Evolutionary conservation across 2,113 vertebrate species (phyloP), one percentile per base, ranked within the genome.

Genomic region (Bostrychus sinensis): DNA sequence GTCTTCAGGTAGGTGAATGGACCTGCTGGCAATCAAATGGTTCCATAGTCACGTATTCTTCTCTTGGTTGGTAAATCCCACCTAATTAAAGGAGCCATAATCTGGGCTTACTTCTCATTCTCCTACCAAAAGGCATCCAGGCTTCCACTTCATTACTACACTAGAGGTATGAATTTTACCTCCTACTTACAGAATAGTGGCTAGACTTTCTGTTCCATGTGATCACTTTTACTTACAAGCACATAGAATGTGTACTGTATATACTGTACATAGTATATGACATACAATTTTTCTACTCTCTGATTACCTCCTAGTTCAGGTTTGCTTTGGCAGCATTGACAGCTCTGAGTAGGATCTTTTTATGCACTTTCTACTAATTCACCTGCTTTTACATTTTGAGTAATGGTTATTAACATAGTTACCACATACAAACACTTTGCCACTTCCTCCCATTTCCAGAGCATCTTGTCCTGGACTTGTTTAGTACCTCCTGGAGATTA

Each of bases 41-140:
- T 71, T 88, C 55, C 75, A 86, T 88, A 86, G 82, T 78, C 83
- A 89, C 87, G 90, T 89, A 91, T 90, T 89, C 80, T 80, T 80
- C 64, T 64, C 64, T 81, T 88, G 77, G 69, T 82, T 54, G 66
- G 73, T 88, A 90, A 91, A 91, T 90, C 89, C 87, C 69, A 81
- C 70, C 78, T 86, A 90, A 90, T 90, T 85, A 89, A 91, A 88
- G 83, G 72, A 82, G 72, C 82, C 85, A 88, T 86, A 89, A 88
- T n/a, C n/a, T n/a, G n/a, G n/a, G n/a, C 85, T 70, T 89, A 85
- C n/a, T n/a, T 88, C 81, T 89, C 51, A 85, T 90, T 91, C 91
- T 89, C 84, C 53, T 61, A 69, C 75, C 72, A 86, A 88, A 90
- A 86, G 77, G 89, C 80, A 91, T 80, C 76, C 85, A 91, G 86